phyloP scores from a whole-genome alignment of 2,797 vertebrate genomes.

The Pangasius sanitwongsei region DNA sequence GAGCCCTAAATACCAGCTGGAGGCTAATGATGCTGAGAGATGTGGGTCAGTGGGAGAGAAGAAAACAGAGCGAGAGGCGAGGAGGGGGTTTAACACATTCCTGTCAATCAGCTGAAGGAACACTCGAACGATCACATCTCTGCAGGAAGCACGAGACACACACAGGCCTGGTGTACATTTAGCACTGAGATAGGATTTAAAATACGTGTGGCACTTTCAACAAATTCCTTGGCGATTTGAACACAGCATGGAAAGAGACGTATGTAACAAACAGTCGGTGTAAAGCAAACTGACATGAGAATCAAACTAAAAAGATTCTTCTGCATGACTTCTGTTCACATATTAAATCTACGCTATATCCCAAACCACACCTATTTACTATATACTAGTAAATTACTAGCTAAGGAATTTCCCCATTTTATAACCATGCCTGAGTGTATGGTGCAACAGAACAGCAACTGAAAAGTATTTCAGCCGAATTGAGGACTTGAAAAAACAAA shows the following conservation, averaged over 20 bases:
- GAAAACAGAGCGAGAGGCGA: constrained; percentile 63
- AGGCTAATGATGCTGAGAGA: constrained; percentile 61
- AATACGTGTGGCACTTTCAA: background rate
- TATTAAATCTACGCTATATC: background rate
- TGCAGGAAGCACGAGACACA: background rate
- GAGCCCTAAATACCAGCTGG: constrained; percentile 52
- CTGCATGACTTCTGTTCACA: background rate
- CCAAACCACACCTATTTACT: background rate
- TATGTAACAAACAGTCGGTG: too few relatives aligned
- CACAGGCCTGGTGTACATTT: background rate
- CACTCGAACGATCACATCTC: background rate
- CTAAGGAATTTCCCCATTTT: background rate
- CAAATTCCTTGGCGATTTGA: background rate
- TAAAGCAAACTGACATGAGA: background rate
- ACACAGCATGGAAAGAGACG: background rate
- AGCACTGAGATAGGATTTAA: background rate
- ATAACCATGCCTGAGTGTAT: background rate
- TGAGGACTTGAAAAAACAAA: background rate
- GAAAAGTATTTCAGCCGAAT: background rate
- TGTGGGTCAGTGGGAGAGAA: constrained; percentile 72
- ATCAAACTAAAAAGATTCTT: background rate
- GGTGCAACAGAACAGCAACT: background rate
- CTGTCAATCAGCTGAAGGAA: constrained; percentile 57
- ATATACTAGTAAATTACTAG: background rate
- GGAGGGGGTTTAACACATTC: constrained; percentile 67